Conservation (phyloP, 2,113 vertebrate species). For the Rattus norvegicus region GRCr8 NC_086039.1:133179501-133180000, state of each 20-base stretch:
- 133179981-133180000: constrained; percentile 28
- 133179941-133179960: constrained; percentile 46
- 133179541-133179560: constrained; percentile 25
- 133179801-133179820: background rate
- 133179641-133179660: constrained; percentile 9
- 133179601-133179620: constrained; percentile 49
- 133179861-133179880: background rate
- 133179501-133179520: constrained; percentile 13
- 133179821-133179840: background rate
- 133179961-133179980: constrained; percentile 37
- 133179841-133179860: background rate
- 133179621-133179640: constrained; percentile 12
- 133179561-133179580: background rate
- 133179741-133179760: background rate
- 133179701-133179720: constrained; percentile 8
- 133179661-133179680: constrained; percentile 47
- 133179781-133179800: no score
- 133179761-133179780: background rate
- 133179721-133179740: background rate
- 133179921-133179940: constrained; percentile 22
- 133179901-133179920: background rate
- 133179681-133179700: background rate
- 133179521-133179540: constrained; percentile 48
- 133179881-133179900: constrained; percentile 9
- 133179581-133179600: constrained; percentile 27